Evolutionary conservation across 37 sponge, comb jelly and placozoan species (phyloP).

Genomic region (Eunapius fragilis): DNA sequence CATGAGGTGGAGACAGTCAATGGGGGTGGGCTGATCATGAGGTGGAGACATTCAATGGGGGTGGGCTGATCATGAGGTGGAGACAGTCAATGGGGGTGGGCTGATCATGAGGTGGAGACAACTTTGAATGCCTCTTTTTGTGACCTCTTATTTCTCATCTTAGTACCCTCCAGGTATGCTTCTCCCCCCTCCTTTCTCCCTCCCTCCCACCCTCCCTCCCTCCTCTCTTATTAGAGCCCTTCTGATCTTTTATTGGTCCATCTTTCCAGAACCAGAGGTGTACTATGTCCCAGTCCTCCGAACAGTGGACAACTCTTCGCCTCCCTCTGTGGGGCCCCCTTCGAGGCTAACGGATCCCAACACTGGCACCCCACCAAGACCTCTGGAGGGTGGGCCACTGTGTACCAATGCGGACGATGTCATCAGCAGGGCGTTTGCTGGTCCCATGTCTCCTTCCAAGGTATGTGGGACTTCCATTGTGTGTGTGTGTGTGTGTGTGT

Average conservation of each 20-base stretch:
- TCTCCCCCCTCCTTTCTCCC: neutral
- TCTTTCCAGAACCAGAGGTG: slow-evolving; percentile 48
- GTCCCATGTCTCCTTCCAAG: slow-evolving; percentile 84
- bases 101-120: no score
- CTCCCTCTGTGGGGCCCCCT: slow-evolving; percentile 80
- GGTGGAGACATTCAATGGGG: no score
- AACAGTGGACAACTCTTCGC: slow-evolving; percentile 82
- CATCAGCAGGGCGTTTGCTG: slow-evolving; percentile 75
- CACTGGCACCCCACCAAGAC: neutral
- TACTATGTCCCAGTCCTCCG: slow-evolving; percentile 92
- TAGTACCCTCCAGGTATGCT: no score
- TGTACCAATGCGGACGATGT: slow-evolving; percentile 10
- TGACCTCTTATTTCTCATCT: no score
- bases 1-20: no score
- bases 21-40: no score
- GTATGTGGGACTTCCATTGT: slow-evolving; percentile 4
- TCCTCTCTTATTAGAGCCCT: neutral
- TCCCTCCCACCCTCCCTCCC: neutral
- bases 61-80: no score
- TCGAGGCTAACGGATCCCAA: slow-evolving; percentile 17
- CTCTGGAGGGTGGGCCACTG: slow-evolving; percentile 3
- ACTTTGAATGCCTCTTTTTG: no score
- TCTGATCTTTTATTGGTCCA: neutral
- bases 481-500: slow-evolving; percentile 39
- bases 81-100: no score